Evolutionary conservation across 2,888 invertebrate species (phyloP).

Genomic region (Eretmocerus hayati): DNA sequence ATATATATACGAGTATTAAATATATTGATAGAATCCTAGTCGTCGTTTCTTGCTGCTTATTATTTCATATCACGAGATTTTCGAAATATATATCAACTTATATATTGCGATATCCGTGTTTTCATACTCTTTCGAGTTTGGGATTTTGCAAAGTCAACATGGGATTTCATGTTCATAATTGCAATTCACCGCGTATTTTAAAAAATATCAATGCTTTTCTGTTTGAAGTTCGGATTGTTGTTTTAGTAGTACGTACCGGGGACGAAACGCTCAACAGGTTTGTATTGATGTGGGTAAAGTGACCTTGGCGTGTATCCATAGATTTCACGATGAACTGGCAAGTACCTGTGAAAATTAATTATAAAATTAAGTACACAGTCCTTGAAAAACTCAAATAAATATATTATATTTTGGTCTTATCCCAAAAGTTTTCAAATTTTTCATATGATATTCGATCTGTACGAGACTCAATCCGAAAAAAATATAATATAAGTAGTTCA

Average conservation of each 20-base stretch:
- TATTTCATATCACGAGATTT: slow-evolving; percentile 9
- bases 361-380: too few relatives aligned
- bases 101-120: slow-evolving; percentile 20
- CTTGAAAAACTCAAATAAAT: too few relatives aligned
- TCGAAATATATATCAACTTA: slow-evolving; percentile 19
- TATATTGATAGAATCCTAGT: not conserved
- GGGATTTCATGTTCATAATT: not conserved
- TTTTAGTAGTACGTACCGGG: slow-evolving; percentile 66
- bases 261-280: slow-evolving; percentile 68
- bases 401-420: too few relatives aligned
- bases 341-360: too few relatives aligned
- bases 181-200: too few relatives aligned
- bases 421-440: too few relatives aligned
- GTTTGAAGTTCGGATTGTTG: not conserved
- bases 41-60: not conserved
- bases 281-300: slow-evolving; percentile 82
- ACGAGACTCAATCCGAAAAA: too few relatives aligned
- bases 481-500: too few relatives aligned
- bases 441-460: too few relatives aligned
- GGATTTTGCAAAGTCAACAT: not conserved
- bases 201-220: not conserved
- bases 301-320: slow-evolving; percentile 85
- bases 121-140: slow-evolving; percentile 5
- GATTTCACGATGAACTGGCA: slow-evolving; percentile 82
- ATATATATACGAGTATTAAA: not conserved